A percentile compares a stretch with the other conserved stretches of the same genome.
Conservation (phyloP, 2,888 invertebrate genomes). For the Caenorhabditis uteleia region DNA sequence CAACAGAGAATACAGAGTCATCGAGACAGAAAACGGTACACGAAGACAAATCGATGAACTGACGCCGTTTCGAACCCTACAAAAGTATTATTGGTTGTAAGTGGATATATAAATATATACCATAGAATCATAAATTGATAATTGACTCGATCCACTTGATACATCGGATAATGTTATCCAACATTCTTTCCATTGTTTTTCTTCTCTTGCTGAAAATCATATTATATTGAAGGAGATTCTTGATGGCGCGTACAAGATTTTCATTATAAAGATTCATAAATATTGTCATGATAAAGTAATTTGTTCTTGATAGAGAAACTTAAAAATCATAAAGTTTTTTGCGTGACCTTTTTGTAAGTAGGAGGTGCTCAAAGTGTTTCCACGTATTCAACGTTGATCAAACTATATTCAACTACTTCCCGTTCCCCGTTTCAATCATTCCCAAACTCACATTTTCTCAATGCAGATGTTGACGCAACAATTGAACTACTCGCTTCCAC, state of each 20-base stretch:
- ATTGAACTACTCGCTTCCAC: slow-evolving; percentile 15
- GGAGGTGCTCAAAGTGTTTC: no score
- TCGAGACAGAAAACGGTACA: slow-evolving; percentile 46
- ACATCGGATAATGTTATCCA: slow-evolving; percentile 25
- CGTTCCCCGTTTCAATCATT: no score
- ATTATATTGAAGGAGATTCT: background rate
- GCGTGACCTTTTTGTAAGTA: no score
- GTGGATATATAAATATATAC: no score
- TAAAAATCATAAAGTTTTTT: no score
- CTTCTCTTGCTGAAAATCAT: slow-evolving; percentile 42
- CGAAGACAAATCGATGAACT: slow-evolving; percentile 27
- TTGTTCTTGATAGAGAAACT: no score
- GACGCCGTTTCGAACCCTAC: slow-evolving; percentile 25
- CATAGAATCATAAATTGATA: slow-evolving; percentile 21
- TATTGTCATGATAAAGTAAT: no score
- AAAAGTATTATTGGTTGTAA: slow-evolving; percentile 1
- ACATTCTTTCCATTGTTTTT: slow-evolving; percentile 49
- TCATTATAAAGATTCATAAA: no score
- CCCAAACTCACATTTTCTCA: slow-evolving; percentile 30
- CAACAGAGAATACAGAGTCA: slow-evolving; percentile 44
- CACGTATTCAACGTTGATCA: no score
- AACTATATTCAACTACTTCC: no score
- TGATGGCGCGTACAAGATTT: no score
- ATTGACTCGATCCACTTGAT: slow-evolving; percentile 18
- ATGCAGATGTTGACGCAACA: slow-evolving; percentile 28